A percentile compares a stretch with the other conserved stretches of the same genome.
phyloP scores from a whole-genome alignment of 2,888 invertebrate genomes.

The Candidula unifasciata region DNA sequence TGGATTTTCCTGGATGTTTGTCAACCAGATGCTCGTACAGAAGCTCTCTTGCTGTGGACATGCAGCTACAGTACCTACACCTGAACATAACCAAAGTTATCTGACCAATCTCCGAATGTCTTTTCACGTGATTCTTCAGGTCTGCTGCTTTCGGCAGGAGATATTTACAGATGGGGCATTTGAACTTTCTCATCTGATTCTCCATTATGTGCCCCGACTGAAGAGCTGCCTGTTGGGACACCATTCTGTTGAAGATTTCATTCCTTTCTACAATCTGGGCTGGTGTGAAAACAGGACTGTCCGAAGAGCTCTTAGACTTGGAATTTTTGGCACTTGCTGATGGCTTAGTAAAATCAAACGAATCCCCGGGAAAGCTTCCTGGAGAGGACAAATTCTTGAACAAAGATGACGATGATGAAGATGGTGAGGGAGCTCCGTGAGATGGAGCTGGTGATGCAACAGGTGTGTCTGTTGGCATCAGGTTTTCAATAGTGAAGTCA shows the following conservation, averaged over 20 bases:
- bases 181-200: slow-evolving; percentile 56
- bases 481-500: slow-evolving; percentile 44
- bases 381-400: slow-evolving; percentile 13
- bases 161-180: slow-evolving; percentile 59
- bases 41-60: slow-evolving; percentile 57
- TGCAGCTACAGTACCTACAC: slow-evolving; percentile 59
- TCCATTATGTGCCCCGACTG: slow-evolving; percentile 48
- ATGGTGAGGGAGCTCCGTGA: slow-evolving; percentile 9
- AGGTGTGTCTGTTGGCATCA: slow-evolving; percentile 44
- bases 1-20: slow-evolving; percentile 59
- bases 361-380: slow-evolving; percentile 1
- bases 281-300: not conserved
- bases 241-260: slow-evolving; percentile 41
- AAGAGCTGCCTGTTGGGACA: slow-evolving; percentile 38
- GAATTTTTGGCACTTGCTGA: slow-evolving; percentile 40
- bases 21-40: slow-evolving; percentile 59
- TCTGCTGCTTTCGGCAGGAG: slow-evolving; percentile 58
- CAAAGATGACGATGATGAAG: not conserved
- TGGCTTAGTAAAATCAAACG: slow-evolving; percentile 43
- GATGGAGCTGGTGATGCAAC: not conserved
- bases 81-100: slow-evolving; percentile 57
- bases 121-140: slow-evolving; percentile 57
- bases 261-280: slow-evolving; percentile 45
- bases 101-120: slow-evolving; percentile 58
- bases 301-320: slow-evolving; percentile 5